Evolutionary conservation across 2,888 invertebrate genomes (phyloP).

Genomic region (Thecocarcelia acutangulata): DNA sequence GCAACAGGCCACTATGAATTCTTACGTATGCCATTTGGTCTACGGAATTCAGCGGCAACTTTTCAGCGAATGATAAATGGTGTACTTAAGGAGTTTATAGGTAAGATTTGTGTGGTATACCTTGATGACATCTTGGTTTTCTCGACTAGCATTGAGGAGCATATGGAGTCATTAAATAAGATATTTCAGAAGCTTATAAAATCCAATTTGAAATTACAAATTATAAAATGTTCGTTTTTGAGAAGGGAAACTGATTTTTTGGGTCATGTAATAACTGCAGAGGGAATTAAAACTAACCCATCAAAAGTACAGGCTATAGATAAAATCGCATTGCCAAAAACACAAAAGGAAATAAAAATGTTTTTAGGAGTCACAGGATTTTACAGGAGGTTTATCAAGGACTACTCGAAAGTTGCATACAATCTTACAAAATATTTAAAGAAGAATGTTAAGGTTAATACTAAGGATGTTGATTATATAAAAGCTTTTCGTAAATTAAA

Average conservation of each 20-base stretch:
- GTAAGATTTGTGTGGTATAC: conserved; percentile 32
- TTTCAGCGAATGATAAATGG: background rate
- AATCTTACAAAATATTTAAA: conserved; percentile 6
- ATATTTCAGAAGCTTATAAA: too few relatives aligned
- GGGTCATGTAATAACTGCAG: conserved; percentile 4
- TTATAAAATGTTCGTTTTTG: conserved; percentile 1
- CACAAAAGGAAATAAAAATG: background rate
- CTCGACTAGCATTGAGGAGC: conserved; percentile 8
- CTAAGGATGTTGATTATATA: conserved; percentile 1
- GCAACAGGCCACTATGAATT: conserved; percentile 42
- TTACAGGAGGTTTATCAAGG: conserved; percentile 18
- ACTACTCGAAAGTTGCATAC: conserved; percentile 7
- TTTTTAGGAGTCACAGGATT: conserved; percentile 6
- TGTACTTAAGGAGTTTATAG: conserved; percentile 16
- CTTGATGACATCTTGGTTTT: conserved; percentile 31
- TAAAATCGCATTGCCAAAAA: background rate
- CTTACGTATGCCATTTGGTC: conserved; percentile 9
- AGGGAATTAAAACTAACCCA: background rate
- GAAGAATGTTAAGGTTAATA: background rate
- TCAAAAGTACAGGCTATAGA: background rate
- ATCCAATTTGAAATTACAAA: too few relatives aligned
- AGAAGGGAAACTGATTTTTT: conserved; percentile 19
- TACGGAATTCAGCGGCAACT: conserved; percentile 25
- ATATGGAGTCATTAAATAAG: background rate
- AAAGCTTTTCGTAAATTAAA: conserved; percentile 15